A percentile compares a stretch with the other conserved stretches of the same genome.
phyloP scores from a whole-genome alignment of 2,113 vertebrate species.

The Anoura caudifer region DNA sequence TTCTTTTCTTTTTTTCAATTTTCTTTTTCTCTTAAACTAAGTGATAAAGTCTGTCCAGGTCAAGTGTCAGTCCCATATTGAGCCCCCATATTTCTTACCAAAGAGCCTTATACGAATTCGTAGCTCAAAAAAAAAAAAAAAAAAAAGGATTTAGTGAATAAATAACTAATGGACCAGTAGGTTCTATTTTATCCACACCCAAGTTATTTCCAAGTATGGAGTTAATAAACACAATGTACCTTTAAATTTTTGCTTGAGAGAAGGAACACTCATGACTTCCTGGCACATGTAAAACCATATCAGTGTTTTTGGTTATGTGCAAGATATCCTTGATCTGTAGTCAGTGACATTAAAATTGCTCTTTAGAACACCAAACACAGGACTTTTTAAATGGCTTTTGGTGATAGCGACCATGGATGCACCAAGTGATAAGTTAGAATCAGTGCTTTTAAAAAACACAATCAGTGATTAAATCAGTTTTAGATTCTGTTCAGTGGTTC shows the following conservation, averaged over 20 bases:
- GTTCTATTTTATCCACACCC: not conserved
- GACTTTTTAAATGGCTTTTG: not conserved
- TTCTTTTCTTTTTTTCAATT: not conserved
- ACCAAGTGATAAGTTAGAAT: not conserved
- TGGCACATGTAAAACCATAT: not conserved
- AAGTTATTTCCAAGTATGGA: not conserved
- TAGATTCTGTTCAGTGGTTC: not conserved
- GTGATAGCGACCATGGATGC: not conserved
- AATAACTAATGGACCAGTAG: not conserved
- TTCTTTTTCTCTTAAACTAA: not conserved
- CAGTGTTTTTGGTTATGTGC: not conserved
- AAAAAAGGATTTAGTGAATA: not conserved
- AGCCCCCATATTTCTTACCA: not conserved
- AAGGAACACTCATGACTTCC: not conserved
- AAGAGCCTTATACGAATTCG: not conserved
- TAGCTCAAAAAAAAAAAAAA: not conserved
- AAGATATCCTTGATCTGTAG: not conserved
- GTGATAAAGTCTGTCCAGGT: not conserved
- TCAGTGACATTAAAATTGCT: not conserved
- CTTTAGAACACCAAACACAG: not conserved
- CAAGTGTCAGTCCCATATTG: not conserved
- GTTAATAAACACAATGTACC: not conserved
- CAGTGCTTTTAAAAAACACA: not conserved
- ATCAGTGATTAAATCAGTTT: not conserved
- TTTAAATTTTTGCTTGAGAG: conserved; percentile 1